A percentile compares a stretch with the other conserved stretches of the same genome.
Evolutionary conservation across 2,888 invertebrate genomes (phyloP).

Genomic region (Agrenia bidenticulata): DNA sequence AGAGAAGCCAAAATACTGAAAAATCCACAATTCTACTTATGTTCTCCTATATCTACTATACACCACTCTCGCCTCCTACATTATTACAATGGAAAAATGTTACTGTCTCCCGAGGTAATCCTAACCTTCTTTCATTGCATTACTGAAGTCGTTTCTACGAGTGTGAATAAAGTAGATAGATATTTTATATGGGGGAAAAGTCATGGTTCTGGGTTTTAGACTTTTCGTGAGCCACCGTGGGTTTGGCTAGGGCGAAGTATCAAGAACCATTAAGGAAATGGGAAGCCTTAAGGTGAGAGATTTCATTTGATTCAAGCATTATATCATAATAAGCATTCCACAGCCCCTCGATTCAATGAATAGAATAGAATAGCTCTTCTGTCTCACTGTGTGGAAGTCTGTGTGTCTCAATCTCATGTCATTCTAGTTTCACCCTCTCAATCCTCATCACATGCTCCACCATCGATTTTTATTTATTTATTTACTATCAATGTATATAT

Average conservation of each 20-base stretch:
- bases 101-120: constrained; percentile 38
- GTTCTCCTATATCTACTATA: neutral
- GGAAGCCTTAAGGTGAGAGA: constrained; percentile 5
- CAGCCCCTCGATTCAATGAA: neutral
- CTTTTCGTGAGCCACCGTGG: too few relatives aligned
- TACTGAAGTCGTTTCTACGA: constrained; percentile 4
- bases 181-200: too few relatives aligned
- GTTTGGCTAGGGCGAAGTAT: too few relatives aligned
- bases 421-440: too few relatives aligned
- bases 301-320: neutral
- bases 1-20: neutral
- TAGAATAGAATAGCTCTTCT: too few relatives aligned
- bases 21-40: neutral
- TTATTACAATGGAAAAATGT: constrained; percentile 21
- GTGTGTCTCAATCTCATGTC: neutral
- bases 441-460: too few relatives aligned
- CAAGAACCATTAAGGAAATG: too few relatives aligned
- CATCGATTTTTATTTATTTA: too few relatives aligned
- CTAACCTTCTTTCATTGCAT: constrained; percentile 33
- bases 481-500: too few relatives aligned
- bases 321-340: constrained; percentile 7
- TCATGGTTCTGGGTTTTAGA: too few relatives aligned
- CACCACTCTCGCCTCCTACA: neutral
- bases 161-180: too few relatives aligned
- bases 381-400: too few relatives aligned